A percentile compares a stretch with the other conserved stretches of the same genome.
Evolutionary conservation across 2,888 invertebrate genomes (phyloP).

Genomic region (Aphodius sticticus): DNA sequence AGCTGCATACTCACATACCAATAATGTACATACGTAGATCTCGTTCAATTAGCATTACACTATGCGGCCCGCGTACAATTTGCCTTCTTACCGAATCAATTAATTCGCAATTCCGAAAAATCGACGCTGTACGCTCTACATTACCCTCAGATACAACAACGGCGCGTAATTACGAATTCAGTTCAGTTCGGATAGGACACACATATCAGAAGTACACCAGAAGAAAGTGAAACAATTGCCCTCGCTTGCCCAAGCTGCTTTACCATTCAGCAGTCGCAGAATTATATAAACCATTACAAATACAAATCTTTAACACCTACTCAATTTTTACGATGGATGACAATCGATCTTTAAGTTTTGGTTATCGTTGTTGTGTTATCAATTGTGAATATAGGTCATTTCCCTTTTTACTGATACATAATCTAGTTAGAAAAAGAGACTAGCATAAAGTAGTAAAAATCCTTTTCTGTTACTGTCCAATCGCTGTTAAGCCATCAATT

Average conservation of each 20-base stretch:
- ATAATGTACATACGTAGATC: background rate
- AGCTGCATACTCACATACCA: background rate
- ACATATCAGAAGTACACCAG: background rate
- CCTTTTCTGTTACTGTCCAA: too few relatives aligned
- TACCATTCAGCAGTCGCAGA: background rate
- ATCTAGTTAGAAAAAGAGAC: too few relatives aligned
- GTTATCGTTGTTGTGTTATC: background rate
- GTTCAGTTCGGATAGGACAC: background rate
- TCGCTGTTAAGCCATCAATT: too few relatives aligned
- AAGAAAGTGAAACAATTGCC: conserved; percentile 4
- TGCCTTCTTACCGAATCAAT: background rate
- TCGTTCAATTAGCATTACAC: background rate
- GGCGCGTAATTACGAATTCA: background rate
- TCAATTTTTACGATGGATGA: background rate
- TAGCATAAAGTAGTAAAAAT: too few relatives aligned
- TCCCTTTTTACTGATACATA: too few relatives aligned
- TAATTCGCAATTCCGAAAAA: background rate
- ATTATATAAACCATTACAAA: background rate
- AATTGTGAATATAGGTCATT: background rate
- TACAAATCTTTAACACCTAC: background rate
- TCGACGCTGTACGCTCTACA: background rate
- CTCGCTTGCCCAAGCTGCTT: background rate
- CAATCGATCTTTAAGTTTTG: background rate
- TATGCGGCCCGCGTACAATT: background rate
- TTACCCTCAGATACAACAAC: background rate